These are phyloP conservation scores for Alouatta palliata DNA, from an alignment of 2,113 vertebrate species.

Conservation along the genomic window DNA sequence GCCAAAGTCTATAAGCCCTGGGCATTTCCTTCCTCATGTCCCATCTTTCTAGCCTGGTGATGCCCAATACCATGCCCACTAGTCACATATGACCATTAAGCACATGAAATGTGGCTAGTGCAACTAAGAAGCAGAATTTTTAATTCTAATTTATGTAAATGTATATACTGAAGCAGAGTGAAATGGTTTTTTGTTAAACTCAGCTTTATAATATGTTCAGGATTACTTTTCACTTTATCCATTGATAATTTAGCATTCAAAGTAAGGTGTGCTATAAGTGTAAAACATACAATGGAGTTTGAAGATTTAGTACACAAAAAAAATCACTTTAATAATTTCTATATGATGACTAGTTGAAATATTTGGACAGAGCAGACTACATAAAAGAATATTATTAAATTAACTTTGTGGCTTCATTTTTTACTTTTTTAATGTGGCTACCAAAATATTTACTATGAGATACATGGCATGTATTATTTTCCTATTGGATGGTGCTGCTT, in stretches of 20 bases:
- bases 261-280: not conserved
- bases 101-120: not conserved
- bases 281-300: not conserved
- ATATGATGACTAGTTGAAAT: not conserved
- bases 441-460: not conserved
- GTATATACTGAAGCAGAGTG: not conserved
- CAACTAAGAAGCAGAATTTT: not conserved
- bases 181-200: not conserved
- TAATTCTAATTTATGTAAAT: conserved; percentile 28
- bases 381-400: not conserved
- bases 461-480: not conserved
- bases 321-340: not conserved
- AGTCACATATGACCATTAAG: not conserved
- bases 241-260: not conserved
- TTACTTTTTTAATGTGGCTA: not conserved
- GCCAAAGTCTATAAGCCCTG: not conserved
- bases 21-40: not conserved
- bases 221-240: not conserved
- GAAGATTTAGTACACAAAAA: not conserved
- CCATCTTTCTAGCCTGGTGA: not conserved
- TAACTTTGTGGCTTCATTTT: not conserved
- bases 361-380: not conserved
- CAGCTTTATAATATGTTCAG: not conserved
- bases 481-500: not conserved
- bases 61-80: not conserved